A percentile compares a stretch with the other conserved stretches of the same genome.
Evolutionary conservation across 2,113 vertebrate species (phyloP).

Genomic region (Tonatia bakeri): DNA sequence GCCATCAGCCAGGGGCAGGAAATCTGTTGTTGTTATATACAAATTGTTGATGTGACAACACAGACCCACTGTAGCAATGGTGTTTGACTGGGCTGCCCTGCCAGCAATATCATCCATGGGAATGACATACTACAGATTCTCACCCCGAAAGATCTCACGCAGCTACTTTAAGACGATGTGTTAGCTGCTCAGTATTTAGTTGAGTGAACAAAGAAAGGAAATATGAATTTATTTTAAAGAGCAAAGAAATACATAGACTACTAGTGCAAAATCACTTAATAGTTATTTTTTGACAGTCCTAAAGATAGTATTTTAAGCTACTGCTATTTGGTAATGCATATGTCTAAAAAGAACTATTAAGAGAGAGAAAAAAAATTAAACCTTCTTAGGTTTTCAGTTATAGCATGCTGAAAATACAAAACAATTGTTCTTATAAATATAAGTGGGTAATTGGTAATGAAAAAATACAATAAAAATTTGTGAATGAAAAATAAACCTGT

Average conservation of each 20-base stretch:
- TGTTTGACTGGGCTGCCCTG: neutral
- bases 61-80: neutral
- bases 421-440: constrained; percentile 9
- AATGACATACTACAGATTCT: neutral
- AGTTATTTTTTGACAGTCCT: neutral
- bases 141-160: neutral
- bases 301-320: neutral
- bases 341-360: neutral
- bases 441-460: too few species aligned
- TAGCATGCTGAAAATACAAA: constrained; percentile 6
- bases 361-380: neutral
- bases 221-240: constrained; percentile 18
- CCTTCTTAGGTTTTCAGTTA: neutral
- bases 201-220: neutral
- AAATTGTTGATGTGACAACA: neutral
- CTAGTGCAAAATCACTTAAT: neutral
- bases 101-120: neutral
- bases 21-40: constrained; percentile 33
- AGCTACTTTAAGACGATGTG: neutral
- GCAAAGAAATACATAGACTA: neutral
- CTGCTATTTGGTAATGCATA: neutral
- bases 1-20: neutral
- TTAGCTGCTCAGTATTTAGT: neutral
- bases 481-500: too few species aligned
- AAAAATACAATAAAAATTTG: too few species aligned